Evolutionary conservation across 2,113 vertebrate genomes (phyloP).

Genomic region (Petrocephalus zakoni): DNA sequence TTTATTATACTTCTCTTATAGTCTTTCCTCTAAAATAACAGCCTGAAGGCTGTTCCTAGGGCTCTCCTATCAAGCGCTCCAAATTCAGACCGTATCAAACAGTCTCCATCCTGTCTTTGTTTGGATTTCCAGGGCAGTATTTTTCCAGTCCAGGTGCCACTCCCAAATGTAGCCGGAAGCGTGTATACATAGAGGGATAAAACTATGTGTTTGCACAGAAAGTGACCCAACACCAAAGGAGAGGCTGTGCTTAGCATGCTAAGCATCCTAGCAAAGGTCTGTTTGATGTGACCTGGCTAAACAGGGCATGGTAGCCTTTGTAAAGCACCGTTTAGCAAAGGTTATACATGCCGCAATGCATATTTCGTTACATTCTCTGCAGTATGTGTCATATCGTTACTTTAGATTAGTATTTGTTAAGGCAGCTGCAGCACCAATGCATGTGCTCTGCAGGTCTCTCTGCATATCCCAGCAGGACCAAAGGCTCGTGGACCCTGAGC

Average conservation of each 20-base stretch:
- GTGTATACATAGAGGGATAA: conserved; percentile 14
- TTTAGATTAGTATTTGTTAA: not conserved
- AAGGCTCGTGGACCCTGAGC: not conserved
- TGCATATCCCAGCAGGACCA: not conserved
- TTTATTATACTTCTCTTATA: not conserved
- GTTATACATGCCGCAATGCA: not conserved
- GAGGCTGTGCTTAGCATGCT: not conserved
- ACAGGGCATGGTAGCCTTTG: not conserved
- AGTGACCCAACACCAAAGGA: not conserved
- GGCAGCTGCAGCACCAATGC: not conserved
- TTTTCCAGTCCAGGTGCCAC: not conserved
- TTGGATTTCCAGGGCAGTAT: conserved; percentile 1
- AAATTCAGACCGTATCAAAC: not conserved
- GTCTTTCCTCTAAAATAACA: not conserved
- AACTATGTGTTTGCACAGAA: not conserved
- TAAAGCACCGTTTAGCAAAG: not conserved
- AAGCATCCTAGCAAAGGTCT: not conserved
- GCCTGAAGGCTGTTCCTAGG: not conserved
- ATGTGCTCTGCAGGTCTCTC: not conserved
- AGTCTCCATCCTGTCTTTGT: conserved; percentile 5
- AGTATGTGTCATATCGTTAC: not conserved
- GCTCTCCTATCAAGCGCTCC: not conserved
- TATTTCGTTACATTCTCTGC: not conserved
- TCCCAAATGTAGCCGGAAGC: conserved; percentile 13
- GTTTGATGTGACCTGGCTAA: conserved; percentile 1